Evolutionary conservation across 2,888 invertebrate species (phyloP).

Genomic region (Mythimna lalbum): DNA sequence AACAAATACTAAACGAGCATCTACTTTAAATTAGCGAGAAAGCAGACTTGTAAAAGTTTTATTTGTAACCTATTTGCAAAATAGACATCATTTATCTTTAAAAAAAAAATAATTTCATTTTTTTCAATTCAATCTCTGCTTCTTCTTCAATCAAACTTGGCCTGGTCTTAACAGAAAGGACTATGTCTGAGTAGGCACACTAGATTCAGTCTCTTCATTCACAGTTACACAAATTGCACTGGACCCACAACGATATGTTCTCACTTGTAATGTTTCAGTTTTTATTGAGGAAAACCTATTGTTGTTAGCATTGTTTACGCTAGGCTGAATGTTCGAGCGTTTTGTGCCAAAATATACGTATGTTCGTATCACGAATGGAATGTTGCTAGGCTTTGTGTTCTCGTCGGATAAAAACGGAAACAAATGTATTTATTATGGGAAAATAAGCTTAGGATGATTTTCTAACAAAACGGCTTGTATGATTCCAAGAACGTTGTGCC

Average conservation of each 20-base stretch:
- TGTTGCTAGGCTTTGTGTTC: constrained; percentile 24
- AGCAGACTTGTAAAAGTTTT: too few relatives aligned
- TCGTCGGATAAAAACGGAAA: constrained; percentile 16
- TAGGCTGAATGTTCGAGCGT: constrained; percentile 8
- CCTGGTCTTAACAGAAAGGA: constrained; percentile 33
- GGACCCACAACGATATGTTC: constrained; percentile 11
- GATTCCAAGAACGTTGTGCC: neutral
- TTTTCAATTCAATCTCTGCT: too few relatives aligned
- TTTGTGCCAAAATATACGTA: constrained; percentile 31
- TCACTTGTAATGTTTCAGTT: constrained; percentile 38
- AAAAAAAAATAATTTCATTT: too few relatives aligned
- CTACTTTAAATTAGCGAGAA: too few relatives aligned
- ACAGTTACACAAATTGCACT: constrained; percentile 21
- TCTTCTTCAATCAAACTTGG: neutral
- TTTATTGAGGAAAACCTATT: constrained; percentile 46
- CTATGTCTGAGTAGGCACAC: too few relatives aligned
- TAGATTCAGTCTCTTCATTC: constrained; percentile 18
- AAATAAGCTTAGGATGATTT: constrained; percentile 15
- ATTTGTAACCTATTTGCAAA: too few relatives aligned
- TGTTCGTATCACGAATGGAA: constrained; percentile 31
- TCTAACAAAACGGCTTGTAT: neutral
- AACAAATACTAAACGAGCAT: too few relatives aligned
- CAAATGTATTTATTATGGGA: neutral
- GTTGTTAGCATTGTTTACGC: constrained; percentile 28
- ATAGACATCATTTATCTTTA: too few relatives aligned